A percentile compares a stretch with the other conserved stretches of the same genome.
phyloP scores from a whole-genome alignment of 2,888 invertebrate species.

The Mythimna loreyi region DNA sequence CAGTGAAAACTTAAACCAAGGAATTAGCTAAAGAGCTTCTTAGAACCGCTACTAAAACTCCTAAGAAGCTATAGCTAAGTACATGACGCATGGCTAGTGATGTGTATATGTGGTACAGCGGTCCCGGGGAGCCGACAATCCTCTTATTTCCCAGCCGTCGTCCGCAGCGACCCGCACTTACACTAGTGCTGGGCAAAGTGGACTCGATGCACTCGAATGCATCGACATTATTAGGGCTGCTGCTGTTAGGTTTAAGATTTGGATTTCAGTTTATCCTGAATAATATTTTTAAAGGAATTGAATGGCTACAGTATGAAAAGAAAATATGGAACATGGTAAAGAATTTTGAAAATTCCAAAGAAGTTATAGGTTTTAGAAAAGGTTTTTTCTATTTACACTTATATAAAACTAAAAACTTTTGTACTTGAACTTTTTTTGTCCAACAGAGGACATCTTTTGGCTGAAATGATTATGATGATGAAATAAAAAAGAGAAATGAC shows the following conservation, averaged over 20 bases:
- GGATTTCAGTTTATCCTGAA: not conserved
- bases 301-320: no score
- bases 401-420: no score
- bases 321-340: not conserved
- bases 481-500: no score
- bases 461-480: no score
- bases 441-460: no score
- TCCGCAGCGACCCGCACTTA: slow-evolving; percentile 69
- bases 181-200: slow-evolving; percentile 67
- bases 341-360: not conserved
- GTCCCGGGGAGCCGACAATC: slow-evolving; percentile 63
- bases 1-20: slow-evolving; percentile 8
- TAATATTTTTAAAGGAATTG: not conserved
- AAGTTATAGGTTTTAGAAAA: no score
- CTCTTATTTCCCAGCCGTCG: slow-evolving; percentile 71
- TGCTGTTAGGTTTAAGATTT: slow-evolving; percentile 10
- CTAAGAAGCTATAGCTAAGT: slow-evolving; percentile 7
- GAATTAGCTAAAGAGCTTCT: slow-evolving; percentile 15
- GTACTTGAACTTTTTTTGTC: no score
- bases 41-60: slow-evolving; percentile 9
- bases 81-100: slow-evolving; percentile 33
- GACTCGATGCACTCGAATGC: slow-evolving; percentile 72
- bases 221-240: slow-evolving; percentile 66
- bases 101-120: slow-evolving; percentile 39
- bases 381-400: no score